phyloP scores from a whole-genome alignment of 2,888 invertebrate genomes.

The Allacma fusca region DNA sequence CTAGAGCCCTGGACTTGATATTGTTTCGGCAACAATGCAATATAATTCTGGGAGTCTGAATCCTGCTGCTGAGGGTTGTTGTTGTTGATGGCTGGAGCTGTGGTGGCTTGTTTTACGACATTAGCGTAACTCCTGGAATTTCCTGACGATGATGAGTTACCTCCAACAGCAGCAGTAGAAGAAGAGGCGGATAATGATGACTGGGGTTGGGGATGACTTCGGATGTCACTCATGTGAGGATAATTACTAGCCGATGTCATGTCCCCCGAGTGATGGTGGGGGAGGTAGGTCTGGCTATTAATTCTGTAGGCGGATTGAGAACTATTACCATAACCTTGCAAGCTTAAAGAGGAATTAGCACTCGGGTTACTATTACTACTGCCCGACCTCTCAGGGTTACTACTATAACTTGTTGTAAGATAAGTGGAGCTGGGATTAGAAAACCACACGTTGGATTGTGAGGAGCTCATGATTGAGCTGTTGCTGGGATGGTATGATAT shows the following conservation, averaged over 20 bases:
- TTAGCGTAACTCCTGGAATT: conserved; percentile 47
- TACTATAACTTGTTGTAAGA: conserved; percentile 1
- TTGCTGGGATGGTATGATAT: background rate
- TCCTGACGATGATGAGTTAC: background rate
- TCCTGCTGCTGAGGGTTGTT: background rate
- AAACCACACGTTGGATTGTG: conserved; percentile 20
- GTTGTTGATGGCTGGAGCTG: background rate
- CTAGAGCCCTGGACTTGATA: background rate
- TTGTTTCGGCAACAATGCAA: background rate
- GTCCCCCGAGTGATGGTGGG: background rate
- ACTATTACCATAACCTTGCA: conserved; percentile 23
- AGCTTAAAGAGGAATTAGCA: background rate
- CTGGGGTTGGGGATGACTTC: conserved; percentile 2
- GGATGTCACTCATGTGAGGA: background rate
- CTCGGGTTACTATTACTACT: conserved; percentile 14
- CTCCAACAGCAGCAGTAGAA: background rate
- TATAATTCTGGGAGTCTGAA: background rate
- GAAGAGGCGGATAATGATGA: background rate
- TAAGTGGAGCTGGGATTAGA: background rate
- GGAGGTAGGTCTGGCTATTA: background rate
- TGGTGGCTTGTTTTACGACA: conserved; percentile 53
- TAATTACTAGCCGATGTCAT: conserved; percentile 1
- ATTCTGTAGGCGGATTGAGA: conserved; percentile 28
- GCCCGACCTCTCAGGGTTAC: background rate
- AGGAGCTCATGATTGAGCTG: background rate